Percentiles rank a stretch among this genome's conserved stretches.
Conservation (phyloP, 2,113 vertebrate genomes). For the Eira barbara region DNA sequence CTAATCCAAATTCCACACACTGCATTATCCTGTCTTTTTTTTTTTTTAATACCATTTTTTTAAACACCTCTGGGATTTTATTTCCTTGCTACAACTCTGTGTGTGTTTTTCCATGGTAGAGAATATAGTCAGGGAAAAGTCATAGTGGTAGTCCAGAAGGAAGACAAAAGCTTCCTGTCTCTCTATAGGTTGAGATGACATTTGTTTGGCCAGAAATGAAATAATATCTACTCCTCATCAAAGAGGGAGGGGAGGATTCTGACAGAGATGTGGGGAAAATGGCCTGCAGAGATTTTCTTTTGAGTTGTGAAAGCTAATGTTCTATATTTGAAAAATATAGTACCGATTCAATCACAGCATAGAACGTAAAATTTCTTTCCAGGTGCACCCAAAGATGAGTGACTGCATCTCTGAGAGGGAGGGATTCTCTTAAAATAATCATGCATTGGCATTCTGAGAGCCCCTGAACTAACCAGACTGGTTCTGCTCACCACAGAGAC, state of each 20-base stretch:
- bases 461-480: slow-evolving; percentile 4
- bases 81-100: not conserved
- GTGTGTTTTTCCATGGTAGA: not conserved
- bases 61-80: not conserved
- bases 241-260: not conserved
- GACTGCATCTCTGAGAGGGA: slow-evolving; percentile 25
- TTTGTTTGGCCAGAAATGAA: not conserved
- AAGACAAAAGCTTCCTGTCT: not conserved
- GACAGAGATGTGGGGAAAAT: not conserved
- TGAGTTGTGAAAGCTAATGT: slow-evolving; percentile 35
- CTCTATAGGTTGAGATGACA: not conserved
- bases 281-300: slow-evolving; percentile 2
- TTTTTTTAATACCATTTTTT: not conserved
- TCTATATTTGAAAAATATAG: slow-evolving; percentile 54
- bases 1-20: not conserved
- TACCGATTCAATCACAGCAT: slow-evolving; percentile 30
- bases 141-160: not conserved
- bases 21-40: not conserved
- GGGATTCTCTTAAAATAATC: slow-evolving; percentile 13
- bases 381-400: slow-evolving; percentile 2
- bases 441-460: not conserved
- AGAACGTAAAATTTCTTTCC: slow-evolving; percentile 1
- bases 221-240: not conserved
- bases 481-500: not conserved
- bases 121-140: not conserved